A percentile compares a stretch with the other conserved stretches of the same genome.
phyloP scores from a whole-genome alignment of 2,797 vertebrate genomes.

The Malacoctenus gilli region DNA sequence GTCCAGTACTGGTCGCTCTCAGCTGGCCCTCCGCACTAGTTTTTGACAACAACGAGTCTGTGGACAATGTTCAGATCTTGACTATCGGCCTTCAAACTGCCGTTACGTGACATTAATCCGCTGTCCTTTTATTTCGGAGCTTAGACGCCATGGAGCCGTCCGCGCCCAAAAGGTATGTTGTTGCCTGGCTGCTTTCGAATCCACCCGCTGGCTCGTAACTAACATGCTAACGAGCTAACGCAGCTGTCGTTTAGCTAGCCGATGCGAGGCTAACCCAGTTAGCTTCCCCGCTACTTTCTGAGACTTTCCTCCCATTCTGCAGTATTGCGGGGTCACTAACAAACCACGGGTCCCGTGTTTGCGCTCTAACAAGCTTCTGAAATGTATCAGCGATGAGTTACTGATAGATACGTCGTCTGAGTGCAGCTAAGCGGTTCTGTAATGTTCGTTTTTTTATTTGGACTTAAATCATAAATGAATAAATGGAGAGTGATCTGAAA shows the following conservation, averaged over 20 bases:
- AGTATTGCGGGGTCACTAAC: neutral
- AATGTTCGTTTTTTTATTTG: neutral
- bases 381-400: neutral
- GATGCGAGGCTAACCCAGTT: slow-evolving; percentile 61
- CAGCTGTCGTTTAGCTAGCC: slow-evolving; percentile 25
- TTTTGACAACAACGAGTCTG: slow-evolving; percentile 68
- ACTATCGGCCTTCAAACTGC: slow-evolving; percentile 7
- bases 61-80: slow-evolving; percentile 66
- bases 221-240: slow-evolving; percentile 43
- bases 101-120: neutral
- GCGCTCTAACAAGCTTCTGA: fast-evolving
- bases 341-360: fast-evolving
- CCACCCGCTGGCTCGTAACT: slow-evolving; percentile 3
- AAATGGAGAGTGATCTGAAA: neutral
- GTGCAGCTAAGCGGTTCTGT: neutral
- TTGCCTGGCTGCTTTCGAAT: slow-evolving; percentile 8
- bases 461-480: neutral
- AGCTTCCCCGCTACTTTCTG: slow-evolving; percentile 11
- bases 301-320: slow-evolving; percentile 2
- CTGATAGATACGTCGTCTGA: neutral
- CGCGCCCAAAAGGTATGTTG: slow-evolving; percentile 77
- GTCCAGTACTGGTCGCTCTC: slow-evolving; percentile 37
- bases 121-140: slow-evolving; percentile 9
- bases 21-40: slow-evolving; percentile 68
- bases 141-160: slow-evolving; percentile 65